Evolutionary conservation across 1,140 invertebrate species (phyloP), one percentile per base, ranked within the genome.

Genomic region (Chrysopa pallens): DNA sequence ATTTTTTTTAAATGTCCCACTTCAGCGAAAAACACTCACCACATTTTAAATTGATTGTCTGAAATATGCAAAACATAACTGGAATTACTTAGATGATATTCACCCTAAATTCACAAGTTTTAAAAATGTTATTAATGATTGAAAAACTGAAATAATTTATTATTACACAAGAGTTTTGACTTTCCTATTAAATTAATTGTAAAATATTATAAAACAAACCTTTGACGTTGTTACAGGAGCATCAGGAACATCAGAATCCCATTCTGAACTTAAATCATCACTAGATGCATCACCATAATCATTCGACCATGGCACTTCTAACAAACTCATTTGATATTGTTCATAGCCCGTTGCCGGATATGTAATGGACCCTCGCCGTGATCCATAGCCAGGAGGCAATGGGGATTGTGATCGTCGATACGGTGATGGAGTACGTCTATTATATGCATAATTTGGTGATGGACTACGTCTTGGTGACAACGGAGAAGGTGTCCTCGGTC

Each of bases 241-340:
- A 48, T 73, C 70, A 4, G 71, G 67, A 14, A 79, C 75, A 60
- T 87, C 84, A 0, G 83, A 86, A 56, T 88, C 84, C 84, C 84
- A 89, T 55, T 90, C 86, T 6, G 84, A 87, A 56, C 80, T 84
- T 8, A 90, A 70, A 64, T 90, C 86, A 57, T 90, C 84, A 53
- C 80, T 84, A 45, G 82, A 85, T 9, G 81, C 78, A 55, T 88
- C 83, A 7, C 80, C 80, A 58, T 82, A 89, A 52, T 89, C 86
- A 31, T 74, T 58, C 29, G 57, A 62, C 65, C 68, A 72, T 0
- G 80, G 80, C 36, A 85, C 80, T 52, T 80, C 72, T 36, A 85
- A 56, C n/a, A 87, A 58, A 12, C 72, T 77, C 46, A 71, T 74
- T 48, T 78, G 70, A 66, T 86, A 86, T 53, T 84, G 79, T 44